Percentiles rank a stretch among this genome's conserved stretches.
Conservation (phyloP, 2,113 vertebrate species). For the Antechinus flavipes region DNA sequence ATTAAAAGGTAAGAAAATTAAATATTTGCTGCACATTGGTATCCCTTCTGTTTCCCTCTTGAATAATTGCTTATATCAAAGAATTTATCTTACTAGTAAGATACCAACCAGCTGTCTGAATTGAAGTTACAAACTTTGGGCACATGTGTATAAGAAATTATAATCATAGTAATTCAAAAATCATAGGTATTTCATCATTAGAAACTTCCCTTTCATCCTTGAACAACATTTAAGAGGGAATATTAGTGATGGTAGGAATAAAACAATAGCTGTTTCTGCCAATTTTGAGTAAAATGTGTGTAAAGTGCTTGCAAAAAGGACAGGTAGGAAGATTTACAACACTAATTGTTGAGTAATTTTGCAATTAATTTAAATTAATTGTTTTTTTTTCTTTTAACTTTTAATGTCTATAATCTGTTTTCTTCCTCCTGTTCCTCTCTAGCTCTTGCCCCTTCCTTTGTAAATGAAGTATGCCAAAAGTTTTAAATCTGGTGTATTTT, state of each 20-base stretch:
- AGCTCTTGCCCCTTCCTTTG: conserved; percentile 32
- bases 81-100: conserved; percentile 1
- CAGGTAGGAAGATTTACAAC: conserved; percentile 45
- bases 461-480: conserved; percentile 45
- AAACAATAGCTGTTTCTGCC: not conserved
- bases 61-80: conserved; percentile 13
- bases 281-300: not conserved
- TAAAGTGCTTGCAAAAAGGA: conserved; percentile 25
- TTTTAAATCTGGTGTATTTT: conserved; percentile 53
- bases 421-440: conserved; percentile 47
- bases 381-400: conserved; percentile 8
- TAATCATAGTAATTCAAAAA: not conserved
- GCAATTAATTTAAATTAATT: conserved; percentile 23
- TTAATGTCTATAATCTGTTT: conserved; percentile 34
- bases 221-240: not conserved
- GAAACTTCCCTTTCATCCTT: not conserved
- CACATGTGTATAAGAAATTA: not conserved
- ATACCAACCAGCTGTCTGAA: not conserved
- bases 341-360: conserved; percentile 62
- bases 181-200: not conserved
- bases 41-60: conserved; percentile 25
- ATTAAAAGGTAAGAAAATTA: conserved; percentile 1
- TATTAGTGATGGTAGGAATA: not conserved
- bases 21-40: not conserved
- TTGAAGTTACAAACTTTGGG: not conserved